Conservation (phyloP, 1,140 invertebrate species). For the Aporrectodea caliginosa region DNA sequence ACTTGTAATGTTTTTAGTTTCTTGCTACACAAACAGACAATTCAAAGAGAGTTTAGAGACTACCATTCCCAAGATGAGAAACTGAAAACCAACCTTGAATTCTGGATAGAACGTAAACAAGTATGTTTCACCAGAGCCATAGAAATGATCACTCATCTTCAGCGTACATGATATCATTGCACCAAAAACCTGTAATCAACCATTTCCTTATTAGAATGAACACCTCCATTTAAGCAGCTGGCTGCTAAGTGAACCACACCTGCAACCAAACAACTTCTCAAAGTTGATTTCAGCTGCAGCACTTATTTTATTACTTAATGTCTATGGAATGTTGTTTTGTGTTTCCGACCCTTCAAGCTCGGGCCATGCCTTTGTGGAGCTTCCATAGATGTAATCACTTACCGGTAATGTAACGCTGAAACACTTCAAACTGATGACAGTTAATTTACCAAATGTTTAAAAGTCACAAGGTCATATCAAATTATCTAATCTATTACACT, state of each 20-base stretch:
- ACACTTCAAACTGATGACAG: too few relatives aligned
- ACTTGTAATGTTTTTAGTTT: not conserved
- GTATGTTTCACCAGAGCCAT: slow-evolving; percentile 95
- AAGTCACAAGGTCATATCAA: too few relatives aligned
- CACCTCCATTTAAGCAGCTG: not conserved
- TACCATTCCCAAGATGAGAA: not conserved
- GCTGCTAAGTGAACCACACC: not conserved
- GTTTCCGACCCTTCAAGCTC: too few relatives aligned
- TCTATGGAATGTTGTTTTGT: not conserved
- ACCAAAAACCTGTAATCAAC: slow-evolving; percentile 80
- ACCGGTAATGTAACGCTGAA: too few relatives aligned
- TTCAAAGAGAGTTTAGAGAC: not conserved
- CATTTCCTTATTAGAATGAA: not conserved
- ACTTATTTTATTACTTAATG: not conserved
- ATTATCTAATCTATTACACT: too few relatives aligned
- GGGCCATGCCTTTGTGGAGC: too few relatives aligned
- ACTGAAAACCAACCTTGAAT: slow-evolving; percentile 49
- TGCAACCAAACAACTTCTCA: not conserved
- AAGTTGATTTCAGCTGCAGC: not conserved
- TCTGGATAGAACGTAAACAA: slow-evolving; percentile 76
- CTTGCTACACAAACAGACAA: not conserved
- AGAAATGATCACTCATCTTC: slow-evolving; percentile 91
- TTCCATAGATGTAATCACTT: not conserved
- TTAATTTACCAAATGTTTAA: too few relatives aligned
- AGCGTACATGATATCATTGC: slow-evolving; percentile 85